Base-by-base conservation (phyloP, 2,113 vertebrate species). In the Corythaixoides concolor region DNA sequence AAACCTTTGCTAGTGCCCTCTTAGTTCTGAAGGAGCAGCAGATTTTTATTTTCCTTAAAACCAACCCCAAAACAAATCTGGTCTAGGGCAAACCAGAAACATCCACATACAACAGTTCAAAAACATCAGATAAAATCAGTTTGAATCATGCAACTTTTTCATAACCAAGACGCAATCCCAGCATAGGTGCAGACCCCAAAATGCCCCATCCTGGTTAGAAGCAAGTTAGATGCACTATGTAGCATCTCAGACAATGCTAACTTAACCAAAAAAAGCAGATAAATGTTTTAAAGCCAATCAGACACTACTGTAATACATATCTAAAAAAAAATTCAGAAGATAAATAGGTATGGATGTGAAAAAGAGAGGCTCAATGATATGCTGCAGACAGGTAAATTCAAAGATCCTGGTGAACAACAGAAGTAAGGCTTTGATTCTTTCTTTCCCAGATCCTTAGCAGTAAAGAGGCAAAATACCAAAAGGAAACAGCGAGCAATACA, bases 281-380 rank as follows among this genome's bases (percentile, higher is more conserved):
- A 41, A n/a, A 17, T 13, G 15, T 32, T 33, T 56, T 35, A 30
- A 50, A 67, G 23, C 5, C 26, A 58, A 55, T 37, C 28, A 43
- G 4, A 55, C 18, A 70, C 22, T 23, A 85, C 12, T 56, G 8
- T 15, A 75, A 80, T 26, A 50, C 8, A 17, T 24, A 17, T 6
- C 2, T 2, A 0, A 52, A 66, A 28, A 35, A 32, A 23, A 9
- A n/a, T 14, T 7, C 18, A 52, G 15, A 1, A 13, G 39, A 19
- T 45, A 80, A 59, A 75, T 24, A 59, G 91, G 9, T 10, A 88
- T 70, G 15, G 32, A 55, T 33, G 5, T 6, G 17, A 75, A 66
- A 66, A 26, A 39, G 22, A 12, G 9, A 76, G 15, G 20, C 43
- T 39, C 64, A 67, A 43, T 45, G 9, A 85, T 30, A 47, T 0